Base-by-base conservation (phyloP, 2,113 vertebrate species). In the Dinomys branickii region DNA sequence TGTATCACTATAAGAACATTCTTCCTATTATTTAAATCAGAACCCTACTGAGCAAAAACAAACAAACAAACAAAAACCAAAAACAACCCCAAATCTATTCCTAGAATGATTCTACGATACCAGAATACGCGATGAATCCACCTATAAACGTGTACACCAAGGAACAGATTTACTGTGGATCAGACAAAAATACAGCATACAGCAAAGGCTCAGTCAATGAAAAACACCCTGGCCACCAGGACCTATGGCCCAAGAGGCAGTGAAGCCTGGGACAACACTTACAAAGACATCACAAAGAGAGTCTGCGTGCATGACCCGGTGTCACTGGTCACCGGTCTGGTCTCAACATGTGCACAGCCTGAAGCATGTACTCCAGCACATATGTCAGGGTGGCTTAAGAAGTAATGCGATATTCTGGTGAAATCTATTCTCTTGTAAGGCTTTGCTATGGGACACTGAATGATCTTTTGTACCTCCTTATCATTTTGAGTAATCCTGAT, bases 41-140 rank as follows among this genome's bases (percentile, higher is more conserved):
- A 85, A 87, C 65, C 7, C 44, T 75, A 7, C 14, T 47, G 41
- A 80, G 83, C 88, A 87, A 88, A 92, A 83, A 44, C 4, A 85
- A n/a, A n/a, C n/a, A n/a, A n/a, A n/a, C n/a, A n/a, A n/a, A n/a
- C n/a, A n/a, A n/a, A n/a, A n/a, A n/a, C n/a, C n/a, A n/a, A n/a
- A n/a, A n/a, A n/a, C n/a, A n/a, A n/a, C n/a, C n/a, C n/a, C n/a
- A n/a, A 77, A 52, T 0, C n/a, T 90, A 58, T 92, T 94, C 65
- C 90, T 91, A 81, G 5, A 67, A 67, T 73, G 47, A 94, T 87
- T 77, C 89, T 88, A 91, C 75, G 73, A 96, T 52, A 41, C 80
- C 24, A 96, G 85, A 88, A 85, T 58, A 84, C 28, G 69, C 82
- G 65, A 59, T 44, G 54, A 88, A 77, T 90, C 30, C n/a, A 84